Conservation (phyloP, 2,113 vertebrate species). For the Zonotrichia leucophrys region DNA sequence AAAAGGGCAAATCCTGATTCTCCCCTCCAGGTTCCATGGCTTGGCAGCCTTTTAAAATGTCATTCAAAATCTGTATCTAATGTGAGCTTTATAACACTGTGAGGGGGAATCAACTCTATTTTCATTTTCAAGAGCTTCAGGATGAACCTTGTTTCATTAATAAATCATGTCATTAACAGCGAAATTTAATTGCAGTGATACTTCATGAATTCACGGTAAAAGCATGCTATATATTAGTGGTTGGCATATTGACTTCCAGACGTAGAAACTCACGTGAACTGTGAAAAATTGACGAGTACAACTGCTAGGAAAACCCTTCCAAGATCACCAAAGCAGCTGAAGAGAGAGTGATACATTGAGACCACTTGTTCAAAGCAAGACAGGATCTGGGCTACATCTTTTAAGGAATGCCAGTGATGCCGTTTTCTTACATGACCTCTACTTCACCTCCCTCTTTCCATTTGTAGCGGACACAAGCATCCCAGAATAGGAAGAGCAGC, state of each 20-base stretch:
- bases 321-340: neutral
- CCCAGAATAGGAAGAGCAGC: neutral
- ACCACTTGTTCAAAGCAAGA: neutral
- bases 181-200: conserved; percentile 41
- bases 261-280: neutral
- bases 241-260: conserved; percentile 15
- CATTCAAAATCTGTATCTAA: neutral
- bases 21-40: neutral
- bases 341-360: neutral
- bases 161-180: conserved; percentile 45
- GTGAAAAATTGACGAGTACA: neutral
- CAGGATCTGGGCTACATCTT: neutral
- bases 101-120: neutral
- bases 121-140: conserved; percentile 32
- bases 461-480: neutral
- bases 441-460: neutral
- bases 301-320: conserved; percentile 7
- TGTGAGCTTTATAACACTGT: neutral
- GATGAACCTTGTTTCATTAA: conserved; percentile 43
- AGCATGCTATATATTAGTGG: neutral
- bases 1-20: neutral
- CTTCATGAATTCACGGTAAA: conserved; percentile 43
- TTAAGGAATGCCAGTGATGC: neutral
- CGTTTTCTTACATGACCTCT: neutral
- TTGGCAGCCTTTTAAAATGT: neutral